A percentile compares a stretch with the other conserved stretches of the same genome.
Evolutionary conservation across 2,797 vertebrate species (phyloP).

Genomic region (Merluccius polli): DNA sequence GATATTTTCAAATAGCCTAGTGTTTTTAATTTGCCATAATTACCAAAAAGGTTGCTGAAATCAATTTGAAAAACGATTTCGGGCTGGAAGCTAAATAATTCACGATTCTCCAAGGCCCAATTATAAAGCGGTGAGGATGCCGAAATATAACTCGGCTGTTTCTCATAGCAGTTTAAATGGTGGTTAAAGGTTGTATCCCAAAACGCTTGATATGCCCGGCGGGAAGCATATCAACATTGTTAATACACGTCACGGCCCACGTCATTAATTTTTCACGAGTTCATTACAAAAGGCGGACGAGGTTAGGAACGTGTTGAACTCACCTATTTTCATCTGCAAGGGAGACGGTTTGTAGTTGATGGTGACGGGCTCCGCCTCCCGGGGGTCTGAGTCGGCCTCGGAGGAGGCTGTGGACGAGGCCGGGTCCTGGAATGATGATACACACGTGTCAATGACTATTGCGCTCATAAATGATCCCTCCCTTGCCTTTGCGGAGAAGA

Average conservation of each 20-base stretch:
- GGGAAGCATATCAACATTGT: too few relatives aligned
- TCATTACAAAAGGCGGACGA: background rate
- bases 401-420: constrained; percentile 87
- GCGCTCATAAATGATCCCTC: constrained; percentile 33
- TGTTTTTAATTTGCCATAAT: background rate
- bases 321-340: constrained; percentile 95
- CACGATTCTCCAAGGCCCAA: background rate
- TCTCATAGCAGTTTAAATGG: too few relatives aligned
- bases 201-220: too few relatives aligned
- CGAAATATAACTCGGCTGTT: background rate
- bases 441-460: constrained; percentile 12
- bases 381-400: constrained; percentile 87
- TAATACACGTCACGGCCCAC: too few relatives aligned
- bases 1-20: too few relatives aligned
- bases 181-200: too few relatives aligned
- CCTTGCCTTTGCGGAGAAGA: constrained; percentile 12
- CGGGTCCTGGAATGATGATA: constrained; percentile 78
- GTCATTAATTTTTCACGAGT: too few relatives aligned
- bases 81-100: background rate
- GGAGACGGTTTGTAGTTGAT: constrained; percentile 99
- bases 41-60: background rate
- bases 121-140: background rate
- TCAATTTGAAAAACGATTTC: background rate
- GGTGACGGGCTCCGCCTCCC: constrained; percentile 91
- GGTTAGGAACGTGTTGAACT: constrained; percentile 40